Conservation (phyloP, 2,113 vertebrate genomes). For the Pithys albifrons region DNA sequence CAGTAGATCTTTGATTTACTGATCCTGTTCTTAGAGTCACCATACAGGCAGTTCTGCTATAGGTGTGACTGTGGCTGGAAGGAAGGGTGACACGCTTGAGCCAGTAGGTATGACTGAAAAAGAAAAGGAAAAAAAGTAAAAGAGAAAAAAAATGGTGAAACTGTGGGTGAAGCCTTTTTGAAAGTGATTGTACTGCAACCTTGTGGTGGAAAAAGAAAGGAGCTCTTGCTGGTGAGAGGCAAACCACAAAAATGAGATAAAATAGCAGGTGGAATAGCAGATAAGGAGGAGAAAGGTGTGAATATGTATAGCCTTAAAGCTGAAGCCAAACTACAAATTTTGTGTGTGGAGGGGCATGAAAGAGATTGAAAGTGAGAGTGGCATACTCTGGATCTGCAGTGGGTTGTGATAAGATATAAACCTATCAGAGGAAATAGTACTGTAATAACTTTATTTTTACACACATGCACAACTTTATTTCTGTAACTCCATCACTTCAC, state of each 20-base stretch:
- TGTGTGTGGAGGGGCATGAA: neutral
- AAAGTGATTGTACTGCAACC: neutral
- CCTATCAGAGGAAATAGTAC: neutral
- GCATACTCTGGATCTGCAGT: neutral
- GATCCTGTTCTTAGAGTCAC: neutral
- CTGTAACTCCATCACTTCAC: neutral
- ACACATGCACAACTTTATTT: neutral
- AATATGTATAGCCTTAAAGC: neutral
- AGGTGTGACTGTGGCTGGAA: neutral
- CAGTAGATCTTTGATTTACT: neutral
- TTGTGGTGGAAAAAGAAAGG: constrained; percentile 16
- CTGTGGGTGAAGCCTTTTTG: neutral
- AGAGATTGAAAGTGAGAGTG: neutral
- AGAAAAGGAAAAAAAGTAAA: neutral
- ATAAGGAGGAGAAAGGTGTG: neutral
- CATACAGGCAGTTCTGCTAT: neutral
- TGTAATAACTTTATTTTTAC: neutral
- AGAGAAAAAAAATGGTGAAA: neutral
- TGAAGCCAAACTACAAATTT: neutral
- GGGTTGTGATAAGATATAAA: neutral
- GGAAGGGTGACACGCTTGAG: neutral
- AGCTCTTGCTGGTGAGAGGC: neutral
- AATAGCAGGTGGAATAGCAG: neutral
- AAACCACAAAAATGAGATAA: neutral
- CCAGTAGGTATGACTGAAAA: neutral